Evolutionary conservation across 2,113 vertebrate species (phyloP).

Genomic region (Steatornis caripensis): DNA sequence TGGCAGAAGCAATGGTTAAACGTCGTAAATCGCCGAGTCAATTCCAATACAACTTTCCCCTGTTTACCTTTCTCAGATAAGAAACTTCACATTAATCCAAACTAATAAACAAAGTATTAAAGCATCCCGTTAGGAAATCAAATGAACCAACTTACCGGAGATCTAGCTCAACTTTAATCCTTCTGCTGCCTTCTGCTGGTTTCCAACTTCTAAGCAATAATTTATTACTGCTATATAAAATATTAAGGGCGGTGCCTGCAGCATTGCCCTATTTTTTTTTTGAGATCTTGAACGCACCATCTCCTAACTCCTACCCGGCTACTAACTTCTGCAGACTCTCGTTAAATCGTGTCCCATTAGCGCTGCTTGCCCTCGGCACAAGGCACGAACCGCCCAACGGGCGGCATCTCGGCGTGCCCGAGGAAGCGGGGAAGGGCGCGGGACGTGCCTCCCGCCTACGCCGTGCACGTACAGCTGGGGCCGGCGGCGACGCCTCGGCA

Average conservation of each 20-base stretch:
- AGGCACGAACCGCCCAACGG: neutral
- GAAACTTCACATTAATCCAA: neutral
- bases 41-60: neutral
- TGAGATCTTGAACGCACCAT: neutral
- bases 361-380: neutral
- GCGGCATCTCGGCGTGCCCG: too few species aligned
- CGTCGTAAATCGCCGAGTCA: accelerated
- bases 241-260: neutral
- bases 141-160: neutral
- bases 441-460: neutral
- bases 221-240: neutral
- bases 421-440: neutral
- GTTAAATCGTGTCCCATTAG: neutral
- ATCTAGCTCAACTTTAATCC: neutral
- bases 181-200: neutral
- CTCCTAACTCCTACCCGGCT: neutral
- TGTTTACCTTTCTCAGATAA: neutral
- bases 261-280: neutral
- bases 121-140: neutral
- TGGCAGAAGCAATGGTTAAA: neutral
- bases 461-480: neutral
- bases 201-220: neutral
- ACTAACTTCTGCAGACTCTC: neutral
- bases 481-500: too few species aligned
- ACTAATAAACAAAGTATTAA: neutral